Evolutionary conservation across 1,140 invertebrate species (phyloP).

Genomic region (Helicoverpa armigera): DNA sequence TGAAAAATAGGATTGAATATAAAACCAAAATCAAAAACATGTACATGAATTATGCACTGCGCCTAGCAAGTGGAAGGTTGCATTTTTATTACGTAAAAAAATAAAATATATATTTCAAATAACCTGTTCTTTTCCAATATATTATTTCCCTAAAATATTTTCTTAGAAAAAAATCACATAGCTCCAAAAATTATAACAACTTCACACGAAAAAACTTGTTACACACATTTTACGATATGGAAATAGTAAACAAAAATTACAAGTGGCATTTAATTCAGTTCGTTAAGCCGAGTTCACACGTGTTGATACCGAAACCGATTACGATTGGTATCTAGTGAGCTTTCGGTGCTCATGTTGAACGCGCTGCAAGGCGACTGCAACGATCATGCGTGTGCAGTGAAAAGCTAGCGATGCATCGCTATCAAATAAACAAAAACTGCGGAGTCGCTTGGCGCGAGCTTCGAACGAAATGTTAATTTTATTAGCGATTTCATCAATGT

Average conservation of each 20-base stretch:
- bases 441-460: conserved; percentile 66
- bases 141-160: no score
- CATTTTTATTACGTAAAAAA: conserved; percentile 54
- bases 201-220: not conserved
- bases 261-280: conserved; percentile 36
- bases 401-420: conserved; percentile 75
- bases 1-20: conserved; percentile 80
- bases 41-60: conserved; percentile 75
- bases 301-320: conserved; percentile 47
- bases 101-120: conserved; percentile 31
- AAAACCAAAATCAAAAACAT: conserved; percentile 71
- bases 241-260: conserved; percentile 15
- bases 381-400: conserved; percentile 72
- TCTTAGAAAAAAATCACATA: no score
- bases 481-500: conserved; percentile 66
- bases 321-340: conserved; percentile 47
- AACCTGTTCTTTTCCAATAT: not conserved
- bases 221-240: not conserved
- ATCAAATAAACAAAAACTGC: conserved; percentile 83
- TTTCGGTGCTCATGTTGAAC: conserved; percentile 72
- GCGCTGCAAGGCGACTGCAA: conserved; percentile 72
- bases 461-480: conserved; percentile 63
- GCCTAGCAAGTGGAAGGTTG: conserved; percentile 73
- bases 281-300: conserved; percentile 57
- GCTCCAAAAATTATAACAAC: not conserved